Evolutionary conservation across 2,113 vertebrate genomes (phyloP).

Genomic region (Mobula hypostoma): DNA sequence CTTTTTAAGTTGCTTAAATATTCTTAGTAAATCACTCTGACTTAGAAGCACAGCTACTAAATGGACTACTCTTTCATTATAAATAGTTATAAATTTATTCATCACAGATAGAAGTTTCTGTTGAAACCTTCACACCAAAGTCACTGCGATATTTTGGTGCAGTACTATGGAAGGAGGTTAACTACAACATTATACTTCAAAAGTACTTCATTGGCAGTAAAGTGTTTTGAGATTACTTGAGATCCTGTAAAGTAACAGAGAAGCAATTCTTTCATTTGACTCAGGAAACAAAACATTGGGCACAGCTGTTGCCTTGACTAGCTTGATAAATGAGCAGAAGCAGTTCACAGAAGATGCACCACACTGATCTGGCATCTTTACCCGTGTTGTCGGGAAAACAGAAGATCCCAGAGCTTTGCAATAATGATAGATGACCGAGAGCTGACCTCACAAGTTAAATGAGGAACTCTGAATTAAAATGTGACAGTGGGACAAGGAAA

Average conservation of each 20-base stretch:
- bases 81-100: not conserved
- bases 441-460: not conserved
- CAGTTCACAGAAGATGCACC: conserved; percentile 1
- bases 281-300: not conserved
- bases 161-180: not conserved
- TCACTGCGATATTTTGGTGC: not conserved
- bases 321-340: not conserved
- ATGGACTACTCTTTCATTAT: not conserved
- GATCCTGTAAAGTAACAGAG: not conserved
- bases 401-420: not conserved
- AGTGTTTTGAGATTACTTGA: not conserved
- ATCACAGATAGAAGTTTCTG: not conserved
- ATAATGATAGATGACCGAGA: not conserved
- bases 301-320: not conserved
- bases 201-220: not conserved
- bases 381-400: not conserved
- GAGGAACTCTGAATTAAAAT: not conserved
- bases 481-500: not conserved
- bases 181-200: not conserved
- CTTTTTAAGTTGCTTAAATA: not conserved
- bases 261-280: not conserved
- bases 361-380: not conserved
- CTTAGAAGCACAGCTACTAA: not conserved
- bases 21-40: not conserved
- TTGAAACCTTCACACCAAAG: not conserved